Evolutionary conservation across 2,888 invertebrate genomes (phyloP).

Genomic region (Ypsolopha sequella): DNA sequence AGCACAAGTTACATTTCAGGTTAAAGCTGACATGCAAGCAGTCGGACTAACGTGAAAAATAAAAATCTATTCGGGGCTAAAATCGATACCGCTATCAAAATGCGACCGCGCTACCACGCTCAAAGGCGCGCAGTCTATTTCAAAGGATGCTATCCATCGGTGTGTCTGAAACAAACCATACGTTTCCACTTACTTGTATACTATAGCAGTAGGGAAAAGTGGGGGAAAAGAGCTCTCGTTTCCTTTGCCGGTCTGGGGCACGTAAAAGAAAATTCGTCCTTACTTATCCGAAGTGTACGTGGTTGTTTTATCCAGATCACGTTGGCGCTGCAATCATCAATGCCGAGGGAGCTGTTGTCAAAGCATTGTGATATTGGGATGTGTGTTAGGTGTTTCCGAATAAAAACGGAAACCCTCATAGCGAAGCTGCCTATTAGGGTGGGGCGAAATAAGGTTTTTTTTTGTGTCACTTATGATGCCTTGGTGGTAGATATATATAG

Average conservation of each 20-base stretch:
- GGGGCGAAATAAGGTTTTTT: too few species aligned
- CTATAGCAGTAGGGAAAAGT: neutral
- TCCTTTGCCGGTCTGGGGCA: conserved; percentile 26
- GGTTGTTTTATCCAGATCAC: neutral
- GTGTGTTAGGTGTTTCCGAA: too few species aligned
- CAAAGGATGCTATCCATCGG: conserved; percentile 33
- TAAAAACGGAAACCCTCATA: too few species aligned
- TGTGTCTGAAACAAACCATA: conserved; percentile 42
- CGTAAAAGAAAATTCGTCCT: conserved; percentile 32
- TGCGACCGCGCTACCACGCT: conserved; percentile 34
- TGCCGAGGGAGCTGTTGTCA: too few species aligned
- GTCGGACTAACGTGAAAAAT: conserved; percentile 18
- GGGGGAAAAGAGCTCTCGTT: conserved; percentile 26
- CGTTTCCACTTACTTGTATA: conserved; percentile 30
- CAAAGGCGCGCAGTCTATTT: conserved; percentile 38
- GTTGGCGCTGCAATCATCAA: too few species aligned
- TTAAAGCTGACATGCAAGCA: neutral
- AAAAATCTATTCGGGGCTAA: conserved; percentile 49
- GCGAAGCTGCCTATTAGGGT: too few species aligned
- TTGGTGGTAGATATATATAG: too few species aligned
- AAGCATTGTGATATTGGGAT: too few species aligned
- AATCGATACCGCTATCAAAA: conserved; percentile 61
- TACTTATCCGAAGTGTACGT: conserved; percentile 18
- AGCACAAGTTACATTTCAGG: neutral
- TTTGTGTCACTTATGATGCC: too few species aligned